phyloP scores from a whole-genome alignment of 2,888 invertebrate species.

The Lithophane semibrunnea region DNA sequence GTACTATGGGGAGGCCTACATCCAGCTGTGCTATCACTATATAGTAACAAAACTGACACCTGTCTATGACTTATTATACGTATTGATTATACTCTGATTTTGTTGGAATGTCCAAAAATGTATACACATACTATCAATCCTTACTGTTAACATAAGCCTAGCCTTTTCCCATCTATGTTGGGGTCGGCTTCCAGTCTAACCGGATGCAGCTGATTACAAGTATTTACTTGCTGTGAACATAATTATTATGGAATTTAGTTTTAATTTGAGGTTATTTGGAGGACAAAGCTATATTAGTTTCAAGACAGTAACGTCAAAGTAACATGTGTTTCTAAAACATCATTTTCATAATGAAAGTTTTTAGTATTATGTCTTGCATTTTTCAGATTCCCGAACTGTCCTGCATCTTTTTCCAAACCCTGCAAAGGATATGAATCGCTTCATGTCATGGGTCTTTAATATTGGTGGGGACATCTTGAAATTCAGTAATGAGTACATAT shows the following conservation, averaged over 20 bases:
- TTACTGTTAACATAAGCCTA: too few species aligned
- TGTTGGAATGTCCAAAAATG: too few species aligned
- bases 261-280: too few species aligned
- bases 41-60: not conserved
- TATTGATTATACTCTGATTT: not conserved
- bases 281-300: not conserved
- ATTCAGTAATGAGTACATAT: constrained; percentile 9
- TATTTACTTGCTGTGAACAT: too few species aligned
- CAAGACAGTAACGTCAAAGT: not conserved
- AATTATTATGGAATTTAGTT: not conserved
- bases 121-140: too few species aligned
- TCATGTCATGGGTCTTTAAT: constrained; percentile 15
- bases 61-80: not conserved
- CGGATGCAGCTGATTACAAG: too few species aligned
- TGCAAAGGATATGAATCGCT: constrained; percentile 2
- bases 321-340: too few species aligned
- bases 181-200: too few species aligned
- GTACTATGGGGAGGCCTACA: not conserved
- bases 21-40: too few species aligned
- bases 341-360: not conserved
- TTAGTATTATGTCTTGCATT: not conserved
- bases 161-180: too few species aligned
- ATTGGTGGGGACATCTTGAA: too few species aligned
- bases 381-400: constrained; percentile 2
- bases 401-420: constrained; percentile 9